phyloP scores from a whole-genome alignment of 2,888 invertebrate species.

The Xestoiulus laeticollis region DNA sequence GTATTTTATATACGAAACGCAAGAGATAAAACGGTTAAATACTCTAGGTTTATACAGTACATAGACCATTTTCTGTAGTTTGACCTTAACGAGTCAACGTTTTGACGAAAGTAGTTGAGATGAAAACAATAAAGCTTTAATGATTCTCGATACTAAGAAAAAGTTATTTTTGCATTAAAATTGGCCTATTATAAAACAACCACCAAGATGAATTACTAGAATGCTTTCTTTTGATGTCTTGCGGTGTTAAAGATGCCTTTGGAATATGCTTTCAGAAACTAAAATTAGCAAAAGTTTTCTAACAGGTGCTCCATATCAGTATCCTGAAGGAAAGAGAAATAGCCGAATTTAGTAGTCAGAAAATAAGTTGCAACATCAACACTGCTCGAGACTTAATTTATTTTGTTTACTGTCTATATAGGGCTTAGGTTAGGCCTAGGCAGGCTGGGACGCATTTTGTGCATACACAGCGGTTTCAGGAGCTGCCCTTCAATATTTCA shows the following conservation, averaged over 20 bases:
- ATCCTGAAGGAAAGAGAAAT: neutral
- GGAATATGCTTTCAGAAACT: neutral
- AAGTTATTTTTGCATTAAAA: neutral
- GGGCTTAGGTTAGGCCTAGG: neutral
- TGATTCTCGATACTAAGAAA: neutral
- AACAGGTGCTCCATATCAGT: slow-evolving; percentile 23
- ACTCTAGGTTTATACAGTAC: neutral
- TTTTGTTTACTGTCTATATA: slow-evolving; percentile 25
- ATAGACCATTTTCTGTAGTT: neutral
- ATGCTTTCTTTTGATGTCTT: neutral
- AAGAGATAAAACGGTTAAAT: neutral
- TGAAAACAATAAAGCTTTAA: neutral
- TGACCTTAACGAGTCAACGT: neutral
- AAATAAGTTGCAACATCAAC: neutral
- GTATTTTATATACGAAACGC: neutral
- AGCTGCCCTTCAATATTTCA: too few species aligned
- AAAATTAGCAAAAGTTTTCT: neutral
- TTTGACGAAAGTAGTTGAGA: neutral
- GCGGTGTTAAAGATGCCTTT: neutral
- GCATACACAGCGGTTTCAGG: neutral
- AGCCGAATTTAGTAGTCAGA: slow-evolving; percentile 6
- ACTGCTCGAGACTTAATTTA: neutral
- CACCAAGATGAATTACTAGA: neutral
- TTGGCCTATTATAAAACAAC: neutral
- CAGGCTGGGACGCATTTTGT: neutral